phyloP scores from a whole-genome alignment of 1,140 invertebrate species.

The Gonioctena quinquepunctata region DNA sequence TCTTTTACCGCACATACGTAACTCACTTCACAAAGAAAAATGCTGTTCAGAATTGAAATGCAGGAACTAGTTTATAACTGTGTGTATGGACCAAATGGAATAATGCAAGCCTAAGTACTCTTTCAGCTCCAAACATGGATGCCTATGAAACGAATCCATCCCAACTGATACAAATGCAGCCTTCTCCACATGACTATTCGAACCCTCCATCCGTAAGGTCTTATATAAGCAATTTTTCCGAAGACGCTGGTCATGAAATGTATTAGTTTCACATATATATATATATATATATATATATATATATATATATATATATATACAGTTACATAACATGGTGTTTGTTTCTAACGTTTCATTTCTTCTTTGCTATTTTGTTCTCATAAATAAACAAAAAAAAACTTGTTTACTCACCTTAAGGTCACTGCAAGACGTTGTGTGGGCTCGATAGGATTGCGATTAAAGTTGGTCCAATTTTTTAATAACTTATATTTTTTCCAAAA shows the following conservation, averaged over 20 bases:
- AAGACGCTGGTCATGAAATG: background rate
- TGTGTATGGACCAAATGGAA: background rate
- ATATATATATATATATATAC: too few relatives aligned
- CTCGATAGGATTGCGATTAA: background rate
- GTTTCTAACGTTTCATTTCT: too few relatives aligned
- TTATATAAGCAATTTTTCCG: background rate
- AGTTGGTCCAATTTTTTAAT: conserved; percentile 11
- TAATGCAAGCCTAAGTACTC: background rate
- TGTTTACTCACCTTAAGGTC: conserved; percentile 8
- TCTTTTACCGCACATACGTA: conserved; percentile 56
- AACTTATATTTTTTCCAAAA: conserved; percentile 6
- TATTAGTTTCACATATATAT: background rate
- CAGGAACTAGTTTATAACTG: conserved; percentile 22
- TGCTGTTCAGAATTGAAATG: conserved; percentile 58
- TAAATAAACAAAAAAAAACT: background rate
- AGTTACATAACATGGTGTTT: too few relatives aligned
- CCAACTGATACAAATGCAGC: background rate
- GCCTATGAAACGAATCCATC: background rate
- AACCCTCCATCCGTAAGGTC: background rate
- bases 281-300: too few relatives aligned
- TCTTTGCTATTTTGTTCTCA: too few relatives aligned
- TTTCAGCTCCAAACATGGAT: background rate
- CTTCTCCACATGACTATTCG: background rate
- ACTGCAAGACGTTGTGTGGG: background rate
- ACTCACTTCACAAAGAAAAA: conserved; percentile 56